Evolutionary conservation across 2,797 vertebrate species (phyloP).

Genomic region (Sylvilagus floridanus): DNA sequence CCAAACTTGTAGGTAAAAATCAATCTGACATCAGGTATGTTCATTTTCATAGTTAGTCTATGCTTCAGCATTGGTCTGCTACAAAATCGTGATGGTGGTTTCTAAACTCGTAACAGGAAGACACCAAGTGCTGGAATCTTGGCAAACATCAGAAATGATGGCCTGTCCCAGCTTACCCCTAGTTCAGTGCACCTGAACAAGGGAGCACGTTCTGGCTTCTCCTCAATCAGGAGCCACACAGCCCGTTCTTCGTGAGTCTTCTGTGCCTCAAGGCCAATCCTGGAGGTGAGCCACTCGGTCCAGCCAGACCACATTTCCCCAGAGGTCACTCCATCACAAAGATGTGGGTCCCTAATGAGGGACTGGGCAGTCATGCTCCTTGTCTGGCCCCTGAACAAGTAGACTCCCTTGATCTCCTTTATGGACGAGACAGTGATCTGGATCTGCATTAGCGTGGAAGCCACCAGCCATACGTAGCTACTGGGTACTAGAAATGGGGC

Average conservation of each 20-base stretch:
- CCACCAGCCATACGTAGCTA: not conserved
- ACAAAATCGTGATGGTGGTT: not conserved
- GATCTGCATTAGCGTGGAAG: not conserved
- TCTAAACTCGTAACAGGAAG: slow-evolving; percentile 2
- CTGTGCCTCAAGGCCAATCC: not conserved
- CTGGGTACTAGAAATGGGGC: not conserved
- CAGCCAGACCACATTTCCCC: not conserved
- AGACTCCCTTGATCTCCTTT: not conserved
- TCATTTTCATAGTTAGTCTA: not conserved
- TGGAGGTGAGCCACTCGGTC: not conserved
- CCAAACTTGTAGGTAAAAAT: not conserved
- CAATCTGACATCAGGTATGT: not conserved
- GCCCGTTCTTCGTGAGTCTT: not conserved
- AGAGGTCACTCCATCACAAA: not conserved
- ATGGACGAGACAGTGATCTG: not conserved
- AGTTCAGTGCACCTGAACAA: not conserved
- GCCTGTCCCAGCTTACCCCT: not conserved
- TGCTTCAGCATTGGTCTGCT: not conserved
- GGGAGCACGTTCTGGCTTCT: not conserved
- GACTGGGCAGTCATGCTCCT: not conserved
- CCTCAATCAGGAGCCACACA: not conserved
- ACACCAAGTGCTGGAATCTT: not conserved
- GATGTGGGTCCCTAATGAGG: not conserved
- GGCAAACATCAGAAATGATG: not conserved
- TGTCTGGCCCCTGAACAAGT: not conserved